Evolutionary conservation across 2,888 invertebrate species (phyloP), one percentile per base, ranked within the genome.

Genomic region (Epinotia nisella): DNA sequence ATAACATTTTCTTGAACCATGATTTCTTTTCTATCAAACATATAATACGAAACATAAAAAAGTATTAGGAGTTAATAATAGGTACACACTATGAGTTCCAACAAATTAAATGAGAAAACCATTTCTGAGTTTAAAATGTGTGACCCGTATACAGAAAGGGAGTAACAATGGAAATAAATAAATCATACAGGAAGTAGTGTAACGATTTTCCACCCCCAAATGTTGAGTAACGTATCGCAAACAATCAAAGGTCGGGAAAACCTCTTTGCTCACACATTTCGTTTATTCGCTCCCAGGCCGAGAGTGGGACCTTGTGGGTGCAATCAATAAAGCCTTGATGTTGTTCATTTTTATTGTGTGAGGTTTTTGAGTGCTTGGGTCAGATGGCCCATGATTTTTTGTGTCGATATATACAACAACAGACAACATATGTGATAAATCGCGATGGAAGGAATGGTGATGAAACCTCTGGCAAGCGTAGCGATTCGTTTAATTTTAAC

Each of bases 231-330:
- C 79, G 81, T 87, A 87, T 86, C 81, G 85, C 86, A 86, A 86
- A 86, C 86, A 89, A 89, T 89, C 88, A 89, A 88, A 87, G 85
- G 85, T 81, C 84, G 83, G 85, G 84, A 80, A 87, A 88, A 87
- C 85, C 86, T 85, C 79, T 88, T 87, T 86, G 84, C 83, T 82
- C 82, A 81, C 83, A 86, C 86, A 85, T 85, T 85, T 80, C 82
- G 78, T 83, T 86, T 83, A 87, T 85, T 83, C 79, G 84, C 83
- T 35, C 83, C 85, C 86, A 81, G 85, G 83, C 81, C 78, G 76
- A 80, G 79, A 85, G 81, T 84, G 82, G 84, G 82, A 80, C 83
- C 81, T 82, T 82, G 82, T 74, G 80, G 77, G 78, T 81, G 80
- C 83, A 83, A 87, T 88, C 89, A 86, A 88, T 88, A 86, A 83